Evolutionary conservation across 2,888 invertebrate species (phyloP).

Genomic region (Neoitamus cyanurus): DNA sequence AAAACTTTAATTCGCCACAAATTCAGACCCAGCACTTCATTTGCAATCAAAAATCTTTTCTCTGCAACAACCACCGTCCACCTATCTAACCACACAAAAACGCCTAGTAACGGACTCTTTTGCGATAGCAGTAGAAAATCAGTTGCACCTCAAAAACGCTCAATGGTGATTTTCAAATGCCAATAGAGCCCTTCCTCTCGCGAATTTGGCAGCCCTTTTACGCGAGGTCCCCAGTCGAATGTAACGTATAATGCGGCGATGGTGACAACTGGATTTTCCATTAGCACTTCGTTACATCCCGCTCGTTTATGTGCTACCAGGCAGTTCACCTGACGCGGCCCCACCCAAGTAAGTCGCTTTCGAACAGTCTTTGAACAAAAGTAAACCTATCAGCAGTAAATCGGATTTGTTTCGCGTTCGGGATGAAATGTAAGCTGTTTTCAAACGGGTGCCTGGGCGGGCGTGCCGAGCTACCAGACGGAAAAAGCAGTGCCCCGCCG

Average conservation of each 20-base stretch:
- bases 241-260: background rate
- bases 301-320: background rate
- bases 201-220: background rate
- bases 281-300: background rate
- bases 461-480: background rate
- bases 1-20: too few species aligned
- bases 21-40: background rate
- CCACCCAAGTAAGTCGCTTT: background rate
- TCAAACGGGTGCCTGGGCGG: background rate
- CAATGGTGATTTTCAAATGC: background rate
- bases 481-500: background rate
- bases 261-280: background rate
- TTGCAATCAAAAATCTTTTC: background rate
- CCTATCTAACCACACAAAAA: background rate
- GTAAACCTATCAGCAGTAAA: constrained; percentile 1
- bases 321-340: background rate
- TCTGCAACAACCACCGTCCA: background rate
- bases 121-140: background rate
- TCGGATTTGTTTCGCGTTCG: background rate
- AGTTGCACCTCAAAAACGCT: background rate
- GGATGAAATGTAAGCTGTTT: background rate
- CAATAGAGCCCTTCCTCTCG: background rate
- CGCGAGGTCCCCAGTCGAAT: background rate
- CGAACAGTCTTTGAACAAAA: background rate
- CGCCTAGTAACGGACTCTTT: background rate